These are phyloP conservation scores for Drosophila burlai DNA, from an alignment of 1,140 invertebrate species.

Conservation along the genomic window DNA sequence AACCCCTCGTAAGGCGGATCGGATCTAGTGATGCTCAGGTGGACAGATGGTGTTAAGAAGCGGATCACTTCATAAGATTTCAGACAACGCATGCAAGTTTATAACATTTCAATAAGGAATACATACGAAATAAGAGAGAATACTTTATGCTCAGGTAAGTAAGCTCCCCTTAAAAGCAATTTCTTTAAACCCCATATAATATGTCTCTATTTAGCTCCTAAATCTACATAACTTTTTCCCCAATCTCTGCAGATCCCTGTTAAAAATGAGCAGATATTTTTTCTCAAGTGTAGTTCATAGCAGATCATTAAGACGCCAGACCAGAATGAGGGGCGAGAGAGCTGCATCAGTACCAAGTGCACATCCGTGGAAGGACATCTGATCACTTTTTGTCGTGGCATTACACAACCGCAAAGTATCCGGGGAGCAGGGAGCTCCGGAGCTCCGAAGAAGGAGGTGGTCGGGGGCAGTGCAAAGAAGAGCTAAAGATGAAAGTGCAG, in stretches of 20 bases:
- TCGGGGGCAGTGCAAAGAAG: constrained; percentile 37
- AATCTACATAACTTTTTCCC: not conserved
- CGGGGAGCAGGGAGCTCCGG: constrained; percentile 12
- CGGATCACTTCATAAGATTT: not conserved
- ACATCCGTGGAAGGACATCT: constrained; percentile 85
- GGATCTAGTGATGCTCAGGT: constrained; percentile 26
- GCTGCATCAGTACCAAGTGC: constrained; percentile 49
- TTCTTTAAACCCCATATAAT: no score
- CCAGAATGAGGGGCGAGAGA: constrained; percentile 32
- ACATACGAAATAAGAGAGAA: not conserved
- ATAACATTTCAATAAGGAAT: not conserved
- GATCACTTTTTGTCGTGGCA: constrained; percentile 77
- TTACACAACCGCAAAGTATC: constrained; percentile 66
- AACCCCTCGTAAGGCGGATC: not conserved
- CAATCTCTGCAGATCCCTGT: not conserved
- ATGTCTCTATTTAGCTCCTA: not conserved
- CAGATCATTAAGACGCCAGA: constrained; percentile 79
- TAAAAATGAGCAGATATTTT: not conserved
- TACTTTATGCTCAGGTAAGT: not conserved
- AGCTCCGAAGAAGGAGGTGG: not conserved
- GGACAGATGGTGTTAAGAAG: not conserved
- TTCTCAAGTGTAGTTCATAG: constrained; percentile 11
- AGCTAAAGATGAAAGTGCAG: constrained; percentile 74
- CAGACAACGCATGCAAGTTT: no score
- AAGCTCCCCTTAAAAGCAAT: not conserved